phyloP scores from a whole-genome alignment of 2,113 vertebrate species.

The Solea solea region DNA sequence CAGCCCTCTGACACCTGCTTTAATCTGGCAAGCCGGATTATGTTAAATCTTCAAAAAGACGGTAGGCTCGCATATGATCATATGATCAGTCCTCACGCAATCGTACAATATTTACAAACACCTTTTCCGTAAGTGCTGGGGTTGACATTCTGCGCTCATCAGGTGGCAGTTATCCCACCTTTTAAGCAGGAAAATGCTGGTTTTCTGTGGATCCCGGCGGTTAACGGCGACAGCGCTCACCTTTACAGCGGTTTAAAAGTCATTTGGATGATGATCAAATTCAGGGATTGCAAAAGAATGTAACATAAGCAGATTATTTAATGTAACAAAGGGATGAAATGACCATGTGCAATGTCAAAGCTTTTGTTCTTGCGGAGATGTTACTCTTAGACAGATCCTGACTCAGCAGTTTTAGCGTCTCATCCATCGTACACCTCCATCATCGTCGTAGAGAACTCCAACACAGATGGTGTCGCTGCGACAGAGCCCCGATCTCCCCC shows the following conservation, averaged over 20 bases:
- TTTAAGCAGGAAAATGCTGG: too few relatives aligned
- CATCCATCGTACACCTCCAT: background rate
- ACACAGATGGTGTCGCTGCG: too few relatives aligned
- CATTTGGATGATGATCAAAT: too few relatives aligned
- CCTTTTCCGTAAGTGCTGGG: background rate
- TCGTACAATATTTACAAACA: background rate
- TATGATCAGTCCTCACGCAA: slow-evolving; percentile 31
- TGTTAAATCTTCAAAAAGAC: slow-evolving; percentile 65
- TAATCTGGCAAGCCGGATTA: slow-evolving; percentile 75
- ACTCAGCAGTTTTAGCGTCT: background rate
- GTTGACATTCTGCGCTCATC: too few relatives aligned
- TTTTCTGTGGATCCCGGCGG: too few relatives aligned
- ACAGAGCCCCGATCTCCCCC: too few relatives aligned
- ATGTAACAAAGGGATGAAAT: too few relatives aligned
- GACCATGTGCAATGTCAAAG: too few relatives aligned
- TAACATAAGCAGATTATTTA: background rate
- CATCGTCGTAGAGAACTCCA: background rate
- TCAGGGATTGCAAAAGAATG: too few relatives aligned
- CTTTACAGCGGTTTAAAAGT: too few relatives aligned
- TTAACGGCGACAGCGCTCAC: too few relatives aligned
- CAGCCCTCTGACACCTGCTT: slow-evolving; percentile 64
- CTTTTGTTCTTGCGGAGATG: background rate
- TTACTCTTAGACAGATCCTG: background rate
- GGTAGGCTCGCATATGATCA: slow-evolving; percentile 49
- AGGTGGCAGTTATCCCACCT: too few relatives aligned